Evolutionary conservation across 1,140 invertebrate species (phyloP), one percentile per base, ranked within the genome.

Genomic region (Drosophila micromelanica): DNA sequence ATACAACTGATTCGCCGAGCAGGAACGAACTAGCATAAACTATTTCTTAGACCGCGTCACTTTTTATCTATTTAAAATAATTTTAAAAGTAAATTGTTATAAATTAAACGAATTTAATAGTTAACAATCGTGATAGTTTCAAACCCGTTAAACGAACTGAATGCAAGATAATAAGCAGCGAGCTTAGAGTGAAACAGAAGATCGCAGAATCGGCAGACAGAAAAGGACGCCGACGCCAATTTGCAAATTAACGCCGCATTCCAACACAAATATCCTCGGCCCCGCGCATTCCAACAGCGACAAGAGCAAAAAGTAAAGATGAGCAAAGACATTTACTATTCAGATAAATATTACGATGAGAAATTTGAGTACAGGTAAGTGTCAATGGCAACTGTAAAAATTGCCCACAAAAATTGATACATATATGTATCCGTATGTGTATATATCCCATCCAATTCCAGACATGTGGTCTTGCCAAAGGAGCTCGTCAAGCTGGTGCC

Each of bases 381-480:
- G 17, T 0, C 6, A 9, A 12, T 12, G 80, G 54, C 55, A 59
- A 82, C 48, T 35, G 9, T 11, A 15, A 7, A 9, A 51, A 27
- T 63, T 65, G 20, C 52, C 17, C n/a, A 3, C 17, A 17, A 30
- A 38, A 23, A 13, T 32, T 32, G 27, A 38, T 23, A 13, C 30
- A 27, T 17, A n/a, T 5, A 37, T 37, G 15, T n/a, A 6, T 54
- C 1, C 17, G 11, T 38, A 38, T 9, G 15, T 30, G 40, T 54
- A 37, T 57, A 51, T 45, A 45, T 27, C 46, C 23, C 67, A 74
- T 23, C 11, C 8, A 15, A 73, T 92, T 93, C 23, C 92, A 98
- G 98, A 82, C 98, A 99, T 94, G 98, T 99, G 6, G 97, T 98
- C 89, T 93, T 99, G 54, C 98, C 98, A 2, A 94, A 95, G 72